Conservation (phyloP, 2,113 vertebrate genomes). For the Chaetops frenatus region DNA sequence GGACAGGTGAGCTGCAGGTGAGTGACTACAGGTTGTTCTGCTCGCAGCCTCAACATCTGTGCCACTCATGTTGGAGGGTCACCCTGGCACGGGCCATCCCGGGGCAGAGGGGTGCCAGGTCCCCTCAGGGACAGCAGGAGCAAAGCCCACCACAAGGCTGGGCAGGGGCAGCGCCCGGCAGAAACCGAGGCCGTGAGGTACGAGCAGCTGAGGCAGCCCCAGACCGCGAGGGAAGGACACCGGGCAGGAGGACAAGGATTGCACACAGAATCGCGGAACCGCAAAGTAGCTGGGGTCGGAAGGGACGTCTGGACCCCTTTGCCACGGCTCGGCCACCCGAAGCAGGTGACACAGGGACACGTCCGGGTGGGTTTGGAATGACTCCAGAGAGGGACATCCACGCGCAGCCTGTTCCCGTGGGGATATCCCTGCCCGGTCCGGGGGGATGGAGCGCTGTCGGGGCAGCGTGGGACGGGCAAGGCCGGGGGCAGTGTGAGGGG, state of each 20-base stretch:
- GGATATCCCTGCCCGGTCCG: neutral
- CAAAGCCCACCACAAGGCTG: rapidly evolving
- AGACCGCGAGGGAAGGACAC: too few relatives aligned
- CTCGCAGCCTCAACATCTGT: neutral
- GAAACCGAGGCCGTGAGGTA: neutral
- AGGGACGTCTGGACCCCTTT: neutral
- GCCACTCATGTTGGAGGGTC: rapidly evolving
- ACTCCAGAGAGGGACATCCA: neutral
- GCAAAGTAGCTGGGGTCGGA: neutral
- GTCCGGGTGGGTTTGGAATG: neutral
- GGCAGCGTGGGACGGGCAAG: neutral
- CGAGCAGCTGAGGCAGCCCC: rapidly evolving
- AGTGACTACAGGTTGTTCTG: neutral
- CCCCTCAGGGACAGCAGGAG: too few relatives aligned
- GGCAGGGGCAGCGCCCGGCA: neutral
- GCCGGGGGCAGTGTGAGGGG: neutral
- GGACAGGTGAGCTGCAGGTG: neutral
- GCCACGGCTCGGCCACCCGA: neutral
- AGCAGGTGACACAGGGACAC: neutral
- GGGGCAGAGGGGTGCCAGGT: rapidly evolving
- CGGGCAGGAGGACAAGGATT: too few relatives aligned
- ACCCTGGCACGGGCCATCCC: rapidly evolving
- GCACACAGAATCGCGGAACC: neutral
- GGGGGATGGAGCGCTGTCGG: neutral
- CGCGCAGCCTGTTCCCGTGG: neutral